These are phyloP conservation scores for Phocoena phocoena DNA, from an alignment of 2,113 vertebrate genomes.

Conservation along the genomic window DNA sequence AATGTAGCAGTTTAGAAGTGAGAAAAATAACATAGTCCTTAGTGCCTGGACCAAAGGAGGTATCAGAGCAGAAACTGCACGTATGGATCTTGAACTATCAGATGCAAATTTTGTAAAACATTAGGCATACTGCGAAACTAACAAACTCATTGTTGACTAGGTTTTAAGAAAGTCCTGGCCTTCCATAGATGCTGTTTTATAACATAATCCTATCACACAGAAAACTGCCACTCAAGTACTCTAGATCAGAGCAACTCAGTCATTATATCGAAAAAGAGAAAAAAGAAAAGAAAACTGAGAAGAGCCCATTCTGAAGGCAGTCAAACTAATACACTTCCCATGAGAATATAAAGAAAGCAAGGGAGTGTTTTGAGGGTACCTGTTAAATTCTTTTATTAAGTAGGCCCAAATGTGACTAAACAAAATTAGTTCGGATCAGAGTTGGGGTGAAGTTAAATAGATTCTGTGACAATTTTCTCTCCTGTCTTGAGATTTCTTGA, in stretches of 20 bases:
- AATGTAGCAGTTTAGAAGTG: neutral
- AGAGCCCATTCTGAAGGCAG: neutral
- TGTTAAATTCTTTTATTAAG: slow-evolving; percentile 17
- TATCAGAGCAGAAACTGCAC: neutral
- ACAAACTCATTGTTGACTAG: neutral
- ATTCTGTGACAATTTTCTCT: slow-evolving; percentile 11
- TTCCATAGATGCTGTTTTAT: neutral
- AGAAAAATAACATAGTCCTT: neutral
- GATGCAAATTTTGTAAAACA: neutral
- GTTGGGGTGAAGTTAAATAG: neutral
- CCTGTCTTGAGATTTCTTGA: slow-evolving; percentile 35
- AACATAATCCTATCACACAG: neutral
- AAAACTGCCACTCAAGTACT: neutral
- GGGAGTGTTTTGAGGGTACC: neutral
- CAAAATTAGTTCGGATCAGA: neutral
- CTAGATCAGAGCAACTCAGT: neutral
- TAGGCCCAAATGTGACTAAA: neutral
- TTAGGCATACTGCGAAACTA: neutral
- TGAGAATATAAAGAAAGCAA: neutral
- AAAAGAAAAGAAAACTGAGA: neutral
- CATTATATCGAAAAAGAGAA: neutral
- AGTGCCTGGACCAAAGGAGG: neutral
- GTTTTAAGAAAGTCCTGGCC: neutral
- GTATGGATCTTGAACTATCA: neutral
- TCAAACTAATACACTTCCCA: neutral